Evolutionary conservation across 2,888 invertebrate genomes (phyloP), one percentile per base, ranked within the genome.

Genomic region (Parasteatoda lunata): DNA sequence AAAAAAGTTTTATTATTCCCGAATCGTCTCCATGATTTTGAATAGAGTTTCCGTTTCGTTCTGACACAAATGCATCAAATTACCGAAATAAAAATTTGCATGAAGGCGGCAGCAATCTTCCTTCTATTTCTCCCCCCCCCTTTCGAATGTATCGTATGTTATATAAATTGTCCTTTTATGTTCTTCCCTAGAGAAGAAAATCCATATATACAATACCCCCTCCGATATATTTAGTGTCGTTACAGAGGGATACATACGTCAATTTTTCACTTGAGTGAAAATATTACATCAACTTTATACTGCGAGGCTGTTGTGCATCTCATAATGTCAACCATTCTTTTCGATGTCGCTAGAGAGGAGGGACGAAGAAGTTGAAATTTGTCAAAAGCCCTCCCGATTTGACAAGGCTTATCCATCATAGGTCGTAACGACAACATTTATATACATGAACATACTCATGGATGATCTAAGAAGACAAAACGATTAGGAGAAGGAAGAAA

Each of bases 241-340:
- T 76, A 71, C 54, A 71, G 76, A 75, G 71, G 80, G 85, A 85
- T 80, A 85, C 77, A 85, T 80, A 80, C 80, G 85, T 85, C 85
- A 85, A 85, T 85, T 85, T 85, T 80, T 71, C 79, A 79, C 85
- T 71, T 54, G 52, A 85, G 71, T 85, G 85, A 30, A 71, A 71
- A 80, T 71, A 80, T 85, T 80, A 76, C 80, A 84, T 84, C 79
- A 84, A 78, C 84, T 84, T 84, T 69, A 70, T n/a, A 75, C 78
- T 45, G 69, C 7, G n/a, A 66, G 8, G 59, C 59, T 3, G n/a
- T 11, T 13, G 49, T 80, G 85, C 85, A 85, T 85, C 85, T 85
- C 85, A 85, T 85, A 85, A 85, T n/a, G n/a, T n/a, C n/a, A n/a
- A n/a, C n/a, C 85, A 85, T 85, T 85, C 85, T 85, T 85, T 80